These are phyloP conservation scores for Montipora cactus DNA, from an alignment of 64 coral and sea anemone genomes.

Conservation along the genomic window DNA sequence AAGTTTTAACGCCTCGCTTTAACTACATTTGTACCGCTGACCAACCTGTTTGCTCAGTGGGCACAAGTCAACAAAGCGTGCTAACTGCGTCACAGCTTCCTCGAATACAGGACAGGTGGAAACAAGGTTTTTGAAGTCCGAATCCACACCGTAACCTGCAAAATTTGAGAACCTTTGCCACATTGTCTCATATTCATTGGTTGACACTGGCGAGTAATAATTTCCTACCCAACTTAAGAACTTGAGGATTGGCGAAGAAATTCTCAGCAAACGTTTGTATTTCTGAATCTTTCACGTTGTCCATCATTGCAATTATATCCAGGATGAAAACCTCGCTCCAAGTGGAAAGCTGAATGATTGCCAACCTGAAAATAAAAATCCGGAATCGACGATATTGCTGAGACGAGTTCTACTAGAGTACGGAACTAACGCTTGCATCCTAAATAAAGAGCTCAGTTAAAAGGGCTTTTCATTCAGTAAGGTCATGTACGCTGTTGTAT, in stretches of 20 bases:
- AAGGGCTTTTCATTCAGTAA: too few relatives aligned
- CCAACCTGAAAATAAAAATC: conserved; percentile 48
- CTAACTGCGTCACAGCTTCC: conserved; percentile 66
- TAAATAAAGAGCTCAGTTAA: too few relatives aligned
- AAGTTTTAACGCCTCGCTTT: too few relatives aligned
- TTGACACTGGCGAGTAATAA: background rate
- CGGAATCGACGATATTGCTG: too few relatives aligned
- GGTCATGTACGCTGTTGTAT: too few relatives aligned
- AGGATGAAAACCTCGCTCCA: conserved; percentile 84
- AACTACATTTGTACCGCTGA: background rate
- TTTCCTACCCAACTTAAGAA: conserved; percentile 84
- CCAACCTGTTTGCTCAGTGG: conserved; percentile 94
- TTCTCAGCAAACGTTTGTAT: conserved; percentile 71
- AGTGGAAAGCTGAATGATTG: conserved; percentile 92
- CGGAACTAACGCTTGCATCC: too few relatives aligned
- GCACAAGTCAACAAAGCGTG: conserved; percentile 97
- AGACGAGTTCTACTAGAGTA: too few relatives aligned
- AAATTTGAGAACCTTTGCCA: background rate
- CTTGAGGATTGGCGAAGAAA: conserved; percentile 84
- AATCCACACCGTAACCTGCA: conserved; percentile 91
- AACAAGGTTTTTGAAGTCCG: conserved; percentile 88
- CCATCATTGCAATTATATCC: conserved; percentile 84
- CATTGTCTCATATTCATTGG: too few relatives aligned
- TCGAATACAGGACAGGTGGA: conserved; percentile 79
- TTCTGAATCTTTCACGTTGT: conserved; percentile 54